phyloP scores from a whole-genome alignment of 1,140 invertebrate species.

The Campoletis sonorensis region DNA sequence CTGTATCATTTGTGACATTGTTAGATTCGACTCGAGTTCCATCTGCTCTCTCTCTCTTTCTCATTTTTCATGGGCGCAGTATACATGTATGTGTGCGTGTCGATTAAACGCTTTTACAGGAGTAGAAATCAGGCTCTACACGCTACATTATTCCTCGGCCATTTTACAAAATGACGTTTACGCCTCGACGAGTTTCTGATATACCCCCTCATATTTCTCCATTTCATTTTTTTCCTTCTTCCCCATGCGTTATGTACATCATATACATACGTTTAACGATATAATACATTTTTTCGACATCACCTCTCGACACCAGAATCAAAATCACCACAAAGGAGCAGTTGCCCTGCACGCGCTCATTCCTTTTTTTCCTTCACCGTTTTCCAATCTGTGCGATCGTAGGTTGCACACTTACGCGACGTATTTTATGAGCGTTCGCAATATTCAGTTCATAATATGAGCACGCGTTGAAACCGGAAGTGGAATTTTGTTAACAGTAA shows the following conservation, averaged over 20 bases:
- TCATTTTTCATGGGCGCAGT: constrained; percentile 16
- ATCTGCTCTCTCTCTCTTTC: constrained; percentile 61
- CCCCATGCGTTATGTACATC: neutral
- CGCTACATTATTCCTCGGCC: constrained; percentile 30
- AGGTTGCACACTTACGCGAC: neutral
- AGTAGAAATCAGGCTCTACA: constrained; percentile 22
- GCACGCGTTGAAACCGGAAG: neutral
- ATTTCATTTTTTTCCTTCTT: constrained; percentile 24
- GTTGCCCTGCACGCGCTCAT: constrained; percentile 35
- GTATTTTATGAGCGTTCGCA: neutral
- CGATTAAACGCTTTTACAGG: constrained; percentile 25
- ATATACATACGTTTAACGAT: constrained; percentile 23
- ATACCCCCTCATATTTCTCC: constrained; percentile 30
- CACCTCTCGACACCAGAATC: constrained; percentile 12
- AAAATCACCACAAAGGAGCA: constrained; percentile 42
- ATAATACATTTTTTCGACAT: constrained; percentile 34
- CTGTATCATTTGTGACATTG: constrained; percentile 70
- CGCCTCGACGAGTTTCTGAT: constrained; percentile 44
- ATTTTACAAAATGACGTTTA: constrained; percentile 54
- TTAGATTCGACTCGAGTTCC: constrained; percentile 60
- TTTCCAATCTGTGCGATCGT: neutral
- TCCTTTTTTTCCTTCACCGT: neutral
- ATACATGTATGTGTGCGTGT: constrained; percentile 15
- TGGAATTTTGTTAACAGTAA: neutral
- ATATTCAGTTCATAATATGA: neutral